Evolutionary conservation across 2,113 vertebrate genomes (phyloP), one percentile per base, ranked within the genome.

Genomic region (Mirza zaza): DNA sequence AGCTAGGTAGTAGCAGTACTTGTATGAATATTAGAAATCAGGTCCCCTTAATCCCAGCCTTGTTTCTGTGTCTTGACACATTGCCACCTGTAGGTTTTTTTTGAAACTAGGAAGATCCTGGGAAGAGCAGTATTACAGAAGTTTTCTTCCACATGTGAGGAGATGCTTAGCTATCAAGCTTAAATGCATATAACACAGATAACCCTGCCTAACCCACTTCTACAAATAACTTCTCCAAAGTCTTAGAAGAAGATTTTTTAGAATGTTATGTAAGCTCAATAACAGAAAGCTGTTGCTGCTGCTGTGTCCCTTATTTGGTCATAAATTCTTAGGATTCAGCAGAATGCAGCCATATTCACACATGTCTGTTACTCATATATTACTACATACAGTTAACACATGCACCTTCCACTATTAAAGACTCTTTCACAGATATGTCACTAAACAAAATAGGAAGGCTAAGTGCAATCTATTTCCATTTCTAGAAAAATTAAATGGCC

Each of bases 211-310:
- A 75, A 13, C 23, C 77, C 32, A 57, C 52, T 61, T 81, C 34
- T 90, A 59, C 27, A 96, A 90, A 84, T 77, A 91, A 89, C 61
- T 76, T 61, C 73, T 94, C 45, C 55, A 94, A 75, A 97, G 25
- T 94, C 71, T 86, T 76, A 76, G 21, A 90, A 82, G 11, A 90
- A 76, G 12, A 18, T 42, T 63, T 75, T 93, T 89, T 42, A 91
- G 23, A 92, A 80, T 32, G 79, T 85, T 65, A 25, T 61, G 7
- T 50, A 57, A 93, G n/a, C 63, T 87, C 80, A 87, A 0, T 36
- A n/a, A 45, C 52, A 27, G 73, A 81, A 81, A 91, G 17, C 15
- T 52, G 0, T 65, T 67, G 4, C 59, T 82, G 4, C 59, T 82
- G 20, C 29, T 39, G 0, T 57, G 34, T 45, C 23, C 45, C 27